A percentile compares a stretch with the other conserved stretches of the same genome.
Evolutionary conservation across 2,797 vertebrate genomes (phyloP).

Genomic region (Anabacerthia variegaticeps): DNA sequence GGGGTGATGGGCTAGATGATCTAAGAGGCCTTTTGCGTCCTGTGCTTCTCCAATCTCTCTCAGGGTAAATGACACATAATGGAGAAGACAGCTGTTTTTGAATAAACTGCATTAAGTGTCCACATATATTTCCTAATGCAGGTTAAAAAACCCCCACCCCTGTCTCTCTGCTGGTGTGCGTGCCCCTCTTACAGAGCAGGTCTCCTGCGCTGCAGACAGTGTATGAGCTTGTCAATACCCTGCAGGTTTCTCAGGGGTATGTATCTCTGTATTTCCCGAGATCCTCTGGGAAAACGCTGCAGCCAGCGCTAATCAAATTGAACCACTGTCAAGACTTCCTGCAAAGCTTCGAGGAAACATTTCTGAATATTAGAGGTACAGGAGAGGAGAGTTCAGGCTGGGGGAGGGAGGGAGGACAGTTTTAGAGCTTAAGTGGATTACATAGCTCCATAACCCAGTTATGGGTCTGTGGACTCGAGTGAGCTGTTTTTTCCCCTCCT

Average conservation of each 20-base stretch:
- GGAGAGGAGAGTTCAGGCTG: not conserved
- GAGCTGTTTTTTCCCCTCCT: constrained; percentile 54
- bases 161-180: not conserved
- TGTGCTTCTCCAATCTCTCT: not conserved
- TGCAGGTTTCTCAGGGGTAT: not conserved
- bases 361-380: constrained; percentile 25
- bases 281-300: constrained; percentile 43
- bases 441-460: constrained; percentile 68
- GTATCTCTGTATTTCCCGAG: not conserved
- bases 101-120: constrained; percentile 47
- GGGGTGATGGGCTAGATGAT: constrained; percentile 45
- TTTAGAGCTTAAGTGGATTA: constrained; percentile 71
- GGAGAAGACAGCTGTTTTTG: constrained; percentile 40
- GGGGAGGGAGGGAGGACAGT: constrained; percentile 40
- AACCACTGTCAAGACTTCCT: constrained; percentile 48
- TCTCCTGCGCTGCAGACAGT: not conserved
- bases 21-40: constrained; percentile 27
- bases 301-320: constrained; percentile 46
- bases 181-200: not conserved
- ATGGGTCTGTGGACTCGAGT: constrained; percentile 5
- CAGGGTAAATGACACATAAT: constrained; percentile 8
- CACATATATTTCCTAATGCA: constrained; percentile 2
- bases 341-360: constrained; percentile 50
- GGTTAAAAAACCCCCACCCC: not conserved
- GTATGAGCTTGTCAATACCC: not conserved